These are phyloP conservation scores for Littorina saxatilis DNA, from an alignment of 1,140 invertebrate genomes.

Conservation along the genomic window DNA sequence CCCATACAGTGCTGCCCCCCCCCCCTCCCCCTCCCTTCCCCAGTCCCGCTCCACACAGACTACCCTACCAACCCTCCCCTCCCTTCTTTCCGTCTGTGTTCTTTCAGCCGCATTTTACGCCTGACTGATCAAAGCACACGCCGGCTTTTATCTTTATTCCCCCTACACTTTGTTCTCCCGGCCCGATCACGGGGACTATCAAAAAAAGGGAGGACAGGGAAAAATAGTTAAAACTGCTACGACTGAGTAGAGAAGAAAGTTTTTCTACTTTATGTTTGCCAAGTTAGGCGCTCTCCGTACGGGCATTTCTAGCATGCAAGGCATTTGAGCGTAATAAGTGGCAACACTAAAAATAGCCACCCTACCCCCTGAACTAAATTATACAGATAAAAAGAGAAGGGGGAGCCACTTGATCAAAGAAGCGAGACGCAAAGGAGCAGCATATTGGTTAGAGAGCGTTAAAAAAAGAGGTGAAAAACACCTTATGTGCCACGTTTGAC, in stretches of 20 bases:
- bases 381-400: not conserved
- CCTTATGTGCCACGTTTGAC: too few species aligned
- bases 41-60: too few species aligned
- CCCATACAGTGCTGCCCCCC: too few species aligned
- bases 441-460: not conserved
- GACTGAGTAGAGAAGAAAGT: too few species aligned
- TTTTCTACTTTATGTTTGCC: not conserved
- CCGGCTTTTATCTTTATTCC: constrained; percentile 19
- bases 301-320: not conserved
- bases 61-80: too few species aligned
- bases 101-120: constrained; percentile 12
- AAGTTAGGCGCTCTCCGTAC: constrained; percentile 1
- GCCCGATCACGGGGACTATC: constrained; percentile 8
- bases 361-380: too few species aligned
- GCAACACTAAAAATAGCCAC: not conserved
- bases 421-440: not conserved
- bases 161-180: constrained; percentile 1
- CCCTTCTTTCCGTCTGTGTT: too few species aligned
- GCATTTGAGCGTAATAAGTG: not conserved
- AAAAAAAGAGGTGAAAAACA: not conserved
- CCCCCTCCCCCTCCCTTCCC: too few species aligned
- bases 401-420: not conserved
- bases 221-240: too few species aligned
- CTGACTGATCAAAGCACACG: not conserved
- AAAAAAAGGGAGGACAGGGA: too few species aligned